Evolutionary conservation across 2,888 invertebrate genomes (phyloP).

Genomic region (Gari tellinella): DNA sequence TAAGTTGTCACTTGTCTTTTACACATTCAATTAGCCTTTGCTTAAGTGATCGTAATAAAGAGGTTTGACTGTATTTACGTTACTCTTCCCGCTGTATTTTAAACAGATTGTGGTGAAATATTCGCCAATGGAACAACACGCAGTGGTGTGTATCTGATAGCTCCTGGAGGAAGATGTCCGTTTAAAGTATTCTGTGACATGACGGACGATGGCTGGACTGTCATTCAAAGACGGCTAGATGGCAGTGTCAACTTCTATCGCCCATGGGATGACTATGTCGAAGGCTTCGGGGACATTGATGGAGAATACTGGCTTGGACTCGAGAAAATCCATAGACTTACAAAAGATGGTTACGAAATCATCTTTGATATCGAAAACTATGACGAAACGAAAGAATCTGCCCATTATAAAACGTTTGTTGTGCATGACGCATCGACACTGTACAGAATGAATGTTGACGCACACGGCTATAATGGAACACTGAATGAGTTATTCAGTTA

Average conservation of each 20-base stretch:
- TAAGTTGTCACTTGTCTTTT: too few species aligned
- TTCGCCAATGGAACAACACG: conserved; percentile 13
- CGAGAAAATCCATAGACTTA: conserved; percentile 49
- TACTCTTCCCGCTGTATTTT: not conserved
- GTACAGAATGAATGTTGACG: conserved; percentile 48
- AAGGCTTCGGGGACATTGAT: conserved; percentile 41
- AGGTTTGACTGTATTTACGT: too few species aligned
- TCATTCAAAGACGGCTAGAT: conserved; percentile 38
- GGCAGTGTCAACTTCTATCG: conserved; percentile 38
- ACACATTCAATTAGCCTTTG: too few species aligned
- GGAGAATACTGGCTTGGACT: conserved; percentile 48
- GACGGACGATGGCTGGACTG: conserved; percentile 40
- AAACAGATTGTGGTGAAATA: conserved; percentile 42
- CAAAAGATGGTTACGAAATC: conserved; percentile 37
- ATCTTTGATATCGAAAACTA: conserved; percentile 40
- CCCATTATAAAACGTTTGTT: conserved; percentile 38
- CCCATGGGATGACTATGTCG: conserved; percentile 44
- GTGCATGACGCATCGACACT: conserved; percentile 41
- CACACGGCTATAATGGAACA: conserved; percentile 84
- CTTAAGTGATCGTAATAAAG: too few species aligned
- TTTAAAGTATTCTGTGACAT: conserved; percentile 48
- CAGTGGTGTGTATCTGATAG: conserved; percentile 33
- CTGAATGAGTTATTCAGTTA: conserved; percentile 26
- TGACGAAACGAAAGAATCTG: conserved; percentile 29
- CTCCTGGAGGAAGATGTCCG: conserved; percentile 44